Evolutionary conservation across 2,888 invertebrate species (phyloP), one percentile per base, ranked within the genome.

Genomic region (Lacanobia oleracea): DNA sequence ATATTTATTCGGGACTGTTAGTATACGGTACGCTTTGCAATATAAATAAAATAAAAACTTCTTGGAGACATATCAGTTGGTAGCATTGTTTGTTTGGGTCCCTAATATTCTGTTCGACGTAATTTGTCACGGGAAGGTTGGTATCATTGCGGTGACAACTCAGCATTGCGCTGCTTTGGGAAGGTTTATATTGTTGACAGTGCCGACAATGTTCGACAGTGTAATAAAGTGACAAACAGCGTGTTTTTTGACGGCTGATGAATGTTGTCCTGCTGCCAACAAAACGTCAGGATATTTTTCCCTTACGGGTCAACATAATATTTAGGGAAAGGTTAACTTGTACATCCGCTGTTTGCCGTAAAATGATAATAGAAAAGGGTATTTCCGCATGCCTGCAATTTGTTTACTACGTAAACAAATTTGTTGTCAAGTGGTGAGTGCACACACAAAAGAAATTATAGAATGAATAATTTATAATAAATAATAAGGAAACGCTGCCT

Each of bases 41-140:
- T 82, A 86, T 83, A 87, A 88, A 88, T 88, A 83, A 85, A 86
- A 86, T 87, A 86, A 87, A 86, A 86, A 77, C 79, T 82, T 85
- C 82, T 87, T 83, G 82, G 75, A 79, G 81, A 83, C 83, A 84
- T 88, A 88, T 89, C 88, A 84, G 87, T 72, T 56, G 70, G 75
- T 56, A 77, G 68, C 88, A 88, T 79, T 88, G 88, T 88, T 88
- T 89, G 83, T 83, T 86, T 82, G 83, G 83, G 86, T 67, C 71
- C 27, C 62, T 75, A 75, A 75, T 81, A 72, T 74, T 72, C 69
- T 81, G 74, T 74, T 72, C 71, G 61, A 51, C 67, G 82, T 61
- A 64, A 83, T 84, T 68, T 76, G 73, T 82, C 72, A 72, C 64
- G 67, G 59, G 16, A 62, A 56, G 68, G 65, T 54, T 68, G 78